Evolutionary conservation across 2,113 vertebrate genomes (phyloP).

Genomic region (Anser brachyrhynchus): DNA sequence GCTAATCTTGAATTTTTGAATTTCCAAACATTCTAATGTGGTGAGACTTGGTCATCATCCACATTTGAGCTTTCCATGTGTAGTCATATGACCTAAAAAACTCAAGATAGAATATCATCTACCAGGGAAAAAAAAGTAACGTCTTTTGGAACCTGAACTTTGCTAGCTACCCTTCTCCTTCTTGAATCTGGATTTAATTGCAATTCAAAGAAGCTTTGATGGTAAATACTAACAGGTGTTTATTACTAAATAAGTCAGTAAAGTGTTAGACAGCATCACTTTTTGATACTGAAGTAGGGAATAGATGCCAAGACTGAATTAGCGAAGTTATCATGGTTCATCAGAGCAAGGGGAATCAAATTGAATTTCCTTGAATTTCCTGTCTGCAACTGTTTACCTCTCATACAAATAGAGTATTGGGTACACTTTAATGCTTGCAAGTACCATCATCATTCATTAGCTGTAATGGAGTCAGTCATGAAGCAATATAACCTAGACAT

Average conservation of each 20-base stretch:
- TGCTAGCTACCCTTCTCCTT: neutral
- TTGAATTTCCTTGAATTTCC: neutral
- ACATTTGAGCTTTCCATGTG: neutral
- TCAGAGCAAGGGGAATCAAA: neutral
- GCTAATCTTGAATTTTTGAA: neutral
- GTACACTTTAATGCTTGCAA: slow-evolving; percentile 11
- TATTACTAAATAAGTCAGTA: neutral
- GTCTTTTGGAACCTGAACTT: neutral
- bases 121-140: neutral
- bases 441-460: slow-evolving; percentile 4
- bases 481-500: neutral
- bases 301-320: neutral
- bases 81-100: neutral
- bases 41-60: neutral
- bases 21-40: neutral
- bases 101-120: neutral
- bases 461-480: neutral
- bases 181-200: neutral
- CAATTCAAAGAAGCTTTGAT: neutral
- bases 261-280: neutral
- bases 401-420: neutral
- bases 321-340: neutral
- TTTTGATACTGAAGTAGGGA: neutral
- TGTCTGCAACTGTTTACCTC: neutral
- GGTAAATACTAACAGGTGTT: neutral